phyloP scores from a whole-genome alignment of 2,888 invertebrate species.

The Drosophila lutescens region DNA sequence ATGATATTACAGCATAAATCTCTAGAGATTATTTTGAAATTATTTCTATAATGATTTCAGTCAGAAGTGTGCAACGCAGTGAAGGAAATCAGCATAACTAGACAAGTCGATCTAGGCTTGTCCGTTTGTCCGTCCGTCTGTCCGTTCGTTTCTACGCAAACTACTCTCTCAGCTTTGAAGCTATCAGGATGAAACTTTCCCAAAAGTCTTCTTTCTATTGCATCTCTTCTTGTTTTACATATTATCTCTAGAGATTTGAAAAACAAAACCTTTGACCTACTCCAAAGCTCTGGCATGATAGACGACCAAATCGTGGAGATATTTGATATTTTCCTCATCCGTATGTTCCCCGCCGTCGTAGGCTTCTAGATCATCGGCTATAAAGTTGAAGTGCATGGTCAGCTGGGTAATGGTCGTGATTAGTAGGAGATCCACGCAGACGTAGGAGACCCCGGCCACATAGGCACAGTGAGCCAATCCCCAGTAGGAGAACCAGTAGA shows the following conservation, averaged over 20 bases:
- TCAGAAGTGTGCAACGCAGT: too few species aligned
- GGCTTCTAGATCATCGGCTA: slow-evolving; percentile 60
- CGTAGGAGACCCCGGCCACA: slow-evolving; percentile 73
- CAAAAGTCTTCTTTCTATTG: too few species aligned
- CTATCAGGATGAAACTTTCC: too few species aligned
- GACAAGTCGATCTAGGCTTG: too few species aligned
- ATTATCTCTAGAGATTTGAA: neutral
- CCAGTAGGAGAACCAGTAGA: slow-evolving; percentile 70
- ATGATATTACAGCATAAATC: neutral
- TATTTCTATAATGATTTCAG: too few species aligned
- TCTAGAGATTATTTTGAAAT: too few species aligned
- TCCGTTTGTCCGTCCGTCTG: too few species aligned
- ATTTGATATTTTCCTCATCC: slow-evolving; percentile 57
- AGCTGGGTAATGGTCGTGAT: slow-evolving; percentile 74
- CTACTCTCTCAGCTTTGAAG: too few species aligned
- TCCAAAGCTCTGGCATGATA: slow-evolving; percentile 64
- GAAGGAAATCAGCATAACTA: too few species aligned
- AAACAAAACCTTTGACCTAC: slow-evolving; percentile 38
- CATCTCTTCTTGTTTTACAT: too few species aligned
- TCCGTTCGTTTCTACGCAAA: too few species aligned
- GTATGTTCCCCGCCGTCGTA: slow-evolving; percentile 53
- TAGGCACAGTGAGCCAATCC: slow-evolving; percentile 69
- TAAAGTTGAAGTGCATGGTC: slow-evolving; percentile 74
- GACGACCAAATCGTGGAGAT: slow-evolving; percentile 42
- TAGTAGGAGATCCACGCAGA: slow-evolving; percentile 76